Percentiles rank a stretch among this genome's conserved stretches.
Evolutionary conservation across 2,888 invertebrate species (phyloP).

Genomic region (Conops quadrifasciatus): DNA sequence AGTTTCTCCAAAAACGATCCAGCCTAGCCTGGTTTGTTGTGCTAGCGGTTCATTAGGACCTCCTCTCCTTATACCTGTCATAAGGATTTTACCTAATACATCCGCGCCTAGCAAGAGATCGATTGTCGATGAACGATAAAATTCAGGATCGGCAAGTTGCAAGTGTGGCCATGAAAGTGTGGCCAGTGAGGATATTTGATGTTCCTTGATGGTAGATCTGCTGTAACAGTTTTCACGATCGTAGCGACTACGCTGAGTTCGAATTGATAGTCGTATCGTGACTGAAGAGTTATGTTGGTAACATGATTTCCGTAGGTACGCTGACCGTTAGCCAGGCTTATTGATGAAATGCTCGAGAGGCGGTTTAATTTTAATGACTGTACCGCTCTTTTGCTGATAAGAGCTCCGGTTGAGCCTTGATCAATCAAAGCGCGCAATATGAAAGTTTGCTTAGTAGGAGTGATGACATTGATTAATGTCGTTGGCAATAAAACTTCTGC

Average conservation of each 20-base stretch:
- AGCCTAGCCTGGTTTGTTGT: slow-evolving; percentile 14
- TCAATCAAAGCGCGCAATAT: slow-evolving; percentile 9
- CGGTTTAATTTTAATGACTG: background rate
- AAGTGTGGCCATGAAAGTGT: slow-evolving; percentile 22
- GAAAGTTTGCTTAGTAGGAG: background rate
- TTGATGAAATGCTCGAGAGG: background rate
- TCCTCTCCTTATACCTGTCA: slow-evolving; percentile 11
- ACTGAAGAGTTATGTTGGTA: background rate
- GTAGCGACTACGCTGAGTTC: background rate
- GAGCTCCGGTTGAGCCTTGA: background rate
- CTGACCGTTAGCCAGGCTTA: slow-evolving; percentile 2
- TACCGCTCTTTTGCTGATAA: slow-evolving; percentile 7
- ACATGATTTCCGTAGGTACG: slow-evolving; percentile 2
- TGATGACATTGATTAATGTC: background rate
- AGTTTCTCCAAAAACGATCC: slow-evolving; percentile 12
- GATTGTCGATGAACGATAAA: slow-evolving; percentile 6
- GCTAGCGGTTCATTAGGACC: slow-evolving; percentile 17
- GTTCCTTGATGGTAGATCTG: background rate
- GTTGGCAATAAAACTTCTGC: background rate
- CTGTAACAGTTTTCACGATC: background rate
- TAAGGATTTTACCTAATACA: slow-evolving; percentile 10
- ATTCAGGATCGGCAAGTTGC: slow-evolving; percentile 19
- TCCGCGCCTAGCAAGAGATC: slow-evolving; percentile 26
- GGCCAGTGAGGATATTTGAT: background rate
- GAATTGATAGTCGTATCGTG: background rate